phyloP scores from a whole-genome alignment of 2,797 vertebrate genomes.

The Muraenolepis orangiensis region DNA sequence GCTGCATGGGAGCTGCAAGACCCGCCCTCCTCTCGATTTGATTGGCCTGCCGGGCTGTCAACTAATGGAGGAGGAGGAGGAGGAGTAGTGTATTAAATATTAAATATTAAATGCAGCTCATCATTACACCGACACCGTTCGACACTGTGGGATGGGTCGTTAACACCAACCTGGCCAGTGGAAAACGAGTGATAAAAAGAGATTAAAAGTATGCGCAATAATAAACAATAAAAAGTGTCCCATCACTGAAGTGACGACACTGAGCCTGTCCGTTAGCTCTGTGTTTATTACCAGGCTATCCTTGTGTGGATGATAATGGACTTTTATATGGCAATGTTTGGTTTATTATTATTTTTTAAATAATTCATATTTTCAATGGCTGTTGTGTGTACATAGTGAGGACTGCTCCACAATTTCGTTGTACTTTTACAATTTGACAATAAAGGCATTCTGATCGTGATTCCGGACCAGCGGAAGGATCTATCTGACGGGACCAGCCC shows the following conservation, averaged over 20 bases:
- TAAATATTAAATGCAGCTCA: background rate
- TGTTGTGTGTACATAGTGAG: no score
- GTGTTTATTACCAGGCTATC: background rate
- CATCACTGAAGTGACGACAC: background rate
- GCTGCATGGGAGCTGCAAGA: slow-evolving; percentile 18
- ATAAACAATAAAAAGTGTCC: background rate
- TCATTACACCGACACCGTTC: background rate
- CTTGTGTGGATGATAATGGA: background rate
- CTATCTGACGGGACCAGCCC: background rate
- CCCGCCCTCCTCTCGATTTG: slow-evolving; percentile 31
- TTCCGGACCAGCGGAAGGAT: background rate
- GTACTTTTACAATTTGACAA: no score
- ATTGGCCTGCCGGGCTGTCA: slow-evolving; percentile 63
- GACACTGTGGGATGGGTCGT: background rate
- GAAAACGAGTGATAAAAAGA: background rate
- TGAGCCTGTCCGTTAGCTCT: background rate
- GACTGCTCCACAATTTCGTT: no score
- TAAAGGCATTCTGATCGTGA: no score
- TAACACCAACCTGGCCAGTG: background rate
- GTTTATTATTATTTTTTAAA: no score
- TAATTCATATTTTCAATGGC: no score
- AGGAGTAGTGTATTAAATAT: background rate
- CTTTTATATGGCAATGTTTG: no score
- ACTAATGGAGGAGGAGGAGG: slow-evolving; percentile 36
- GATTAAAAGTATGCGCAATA: background rate